These are phyloP conservation scores for Andrena fulva DNA, from an alignment of 2,888 invertebrate genomes.

Conservation along the genomic window DNA sequence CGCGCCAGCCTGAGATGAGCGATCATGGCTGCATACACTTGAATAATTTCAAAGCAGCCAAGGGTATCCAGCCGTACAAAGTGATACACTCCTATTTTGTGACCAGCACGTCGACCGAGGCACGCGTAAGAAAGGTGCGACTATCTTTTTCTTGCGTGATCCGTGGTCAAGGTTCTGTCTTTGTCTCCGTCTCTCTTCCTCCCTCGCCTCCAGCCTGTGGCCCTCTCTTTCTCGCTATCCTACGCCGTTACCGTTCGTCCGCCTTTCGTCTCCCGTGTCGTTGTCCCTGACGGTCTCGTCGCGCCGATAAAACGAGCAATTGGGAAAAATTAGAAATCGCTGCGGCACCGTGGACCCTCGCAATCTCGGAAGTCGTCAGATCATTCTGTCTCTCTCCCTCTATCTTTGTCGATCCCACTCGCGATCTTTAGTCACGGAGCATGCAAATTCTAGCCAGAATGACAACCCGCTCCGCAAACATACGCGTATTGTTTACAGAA, in stretches of 20 bases:
- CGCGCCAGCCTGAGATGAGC: slow-evolving; percentile 86
- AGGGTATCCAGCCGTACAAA: slow-evolving; percentile 90
- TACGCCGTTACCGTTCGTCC: background rate
- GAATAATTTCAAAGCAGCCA: slow-evolving; percentile 91
- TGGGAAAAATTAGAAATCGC: background rate
- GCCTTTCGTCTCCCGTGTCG: background rate
- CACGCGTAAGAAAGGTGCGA: slow-evolving; percentile 92
- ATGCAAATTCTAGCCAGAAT: slow-evolving; percentile 40
- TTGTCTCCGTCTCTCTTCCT: slow-evolving; percentile 34
- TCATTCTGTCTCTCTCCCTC: slow-evolving; percentile 7
- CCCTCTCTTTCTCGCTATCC: background rate
- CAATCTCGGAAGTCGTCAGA: slow-evolving; percentile 17
- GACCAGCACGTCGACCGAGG: slow-evolving; percentile 92
- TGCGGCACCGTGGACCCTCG: background rate
- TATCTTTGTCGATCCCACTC: slow-evolving; percentile 30
- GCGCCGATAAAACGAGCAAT: background rate
- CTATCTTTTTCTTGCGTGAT: slow-evolving; percentile 60
- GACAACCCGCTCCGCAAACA: slow-evolving; percentile 25
- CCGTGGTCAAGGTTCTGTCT: slow-evolving; percentile 53
- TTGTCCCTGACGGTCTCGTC: background rate
- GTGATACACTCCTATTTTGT: slow-evolving; percentile 95
- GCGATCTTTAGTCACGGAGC: slow-evolving; percentile 37
- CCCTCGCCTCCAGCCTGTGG: background rate
- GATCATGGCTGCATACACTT: slow-evolving; percentile 92
- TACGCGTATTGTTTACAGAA: slow-evolving; percentile 33